Conservation (phyloP, 35 echinoderm and acorn worm species). For the Apostichopus parvimensis region DNA sequence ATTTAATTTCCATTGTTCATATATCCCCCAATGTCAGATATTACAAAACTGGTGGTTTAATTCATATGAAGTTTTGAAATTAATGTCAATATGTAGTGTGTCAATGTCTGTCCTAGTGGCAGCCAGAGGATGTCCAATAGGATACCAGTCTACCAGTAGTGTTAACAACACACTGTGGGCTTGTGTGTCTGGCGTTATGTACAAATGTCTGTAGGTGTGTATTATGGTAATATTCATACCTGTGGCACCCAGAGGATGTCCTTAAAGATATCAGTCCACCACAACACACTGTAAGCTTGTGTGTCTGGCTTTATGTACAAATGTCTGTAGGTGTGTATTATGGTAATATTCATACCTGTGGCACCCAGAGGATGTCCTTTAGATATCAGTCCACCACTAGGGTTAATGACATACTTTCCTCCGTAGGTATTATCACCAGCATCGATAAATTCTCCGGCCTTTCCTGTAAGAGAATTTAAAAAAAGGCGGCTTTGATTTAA, state of each 20-base stretch:
- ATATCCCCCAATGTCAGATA: no score
- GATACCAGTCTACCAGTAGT: no score
- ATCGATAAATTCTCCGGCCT: slow-evolving; percentile 95
- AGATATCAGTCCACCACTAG: slow-evolving; percentile 95
- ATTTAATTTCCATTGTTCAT: no score
- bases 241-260: slow-evolving; percentile 96
- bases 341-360: slow-evolving; percentile 64
- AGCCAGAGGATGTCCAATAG: no score
- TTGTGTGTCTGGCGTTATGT: no score
- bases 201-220: no score
- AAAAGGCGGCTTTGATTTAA: no score
- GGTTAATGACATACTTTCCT: slow-evolving; percentile 98
- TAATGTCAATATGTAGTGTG: no score
- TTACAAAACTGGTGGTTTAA: no score
- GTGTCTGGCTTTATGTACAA: no score
- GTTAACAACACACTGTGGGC: no score
- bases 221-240: slow-evolving; percentile 43
- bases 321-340: background rate
- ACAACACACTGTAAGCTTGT: slow-evolving; percentile 62
- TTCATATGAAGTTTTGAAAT: no score
- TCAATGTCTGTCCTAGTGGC: slow-evolving; percentile 25
- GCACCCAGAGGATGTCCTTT: slow-evolving; percentile 98
- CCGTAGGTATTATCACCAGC: slow-evolving; percentile 95
- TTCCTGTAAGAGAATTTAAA: slow-evolving; percentile 48
- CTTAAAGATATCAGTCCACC: slow-evolving; percentile 95